Base-by-base conservation (phyloP, 2,113 vertebrate species). In the Orycteropus afer region DNA sequence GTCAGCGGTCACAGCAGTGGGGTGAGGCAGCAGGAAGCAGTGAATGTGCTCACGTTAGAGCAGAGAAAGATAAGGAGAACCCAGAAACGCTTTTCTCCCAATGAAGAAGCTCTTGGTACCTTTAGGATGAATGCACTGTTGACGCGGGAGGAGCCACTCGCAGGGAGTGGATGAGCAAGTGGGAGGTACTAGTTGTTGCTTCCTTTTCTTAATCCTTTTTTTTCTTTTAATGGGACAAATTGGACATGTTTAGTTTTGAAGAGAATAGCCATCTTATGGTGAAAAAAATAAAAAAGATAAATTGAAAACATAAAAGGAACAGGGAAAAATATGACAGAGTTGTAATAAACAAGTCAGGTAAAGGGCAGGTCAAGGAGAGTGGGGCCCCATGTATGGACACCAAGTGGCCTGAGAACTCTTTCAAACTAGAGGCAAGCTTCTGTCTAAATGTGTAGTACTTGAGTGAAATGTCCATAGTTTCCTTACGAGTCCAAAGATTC, bases 91-190 rank as follows among this genome's bases (percentile, higher is more conserved):
- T 13, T 11, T 20, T 51, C 3, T 42, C 18, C 37, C 27, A 29
- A 0, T 37, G 45, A 7, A 32, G 45, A 71, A 32, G 37, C 37
- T 91, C 34, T n/a, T 23, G 4, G 13, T 45, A 5, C 11, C 40
- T 65, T 83, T 17, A 55, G 7, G 5, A 29, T 45, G 5, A 25
- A 15, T 3, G 2, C 2, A 17, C 49, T 45, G 0, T 4, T 14
- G 78, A 17, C 13, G 8, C 5, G 0, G 2, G 4, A 14, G 45
- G 13, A 3, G 5, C 29, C 9, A 23, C 9, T 57, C 22, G 0
- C 34, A 13, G 74, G 9, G 10, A n/a, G 40, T 1, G 7, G 34
- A 76, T 29, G 7, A 69, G 17, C 22, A 0, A 5, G 0, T 40
- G 37, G 13, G 53, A 2, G 2, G 42, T 14, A 34, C 10, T 61